phyloP scores from a whole-genome alignment of 2,113 vertebrate species.

The Martes martes region DNA sequence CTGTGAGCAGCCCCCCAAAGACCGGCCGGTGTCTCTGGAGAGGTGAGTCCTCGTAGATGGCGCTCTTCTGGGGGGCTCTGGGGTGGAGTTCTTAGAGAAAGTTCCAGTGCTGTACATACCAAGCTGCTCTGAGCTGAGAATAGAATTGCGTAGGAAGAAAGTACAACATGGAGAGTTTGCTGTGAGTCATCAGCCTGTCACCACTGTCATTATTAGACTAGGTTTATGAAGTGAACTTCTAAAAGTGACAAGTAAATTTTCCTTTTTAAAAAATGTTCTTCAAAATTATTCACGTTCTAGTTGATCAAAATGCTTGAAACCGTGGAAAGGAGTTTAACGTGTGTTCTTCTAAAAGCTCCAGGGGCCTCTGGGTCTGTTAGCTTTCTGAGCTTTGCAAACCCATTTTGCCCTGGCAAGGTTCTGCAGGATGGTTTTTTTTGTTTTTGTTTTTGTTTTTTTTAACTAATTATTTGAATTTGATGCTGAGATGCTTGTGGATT shows the following conservation, averaged over 20 bases:
- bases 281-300: not conserved
- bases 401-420: not conserved
- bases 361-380: not conserved
- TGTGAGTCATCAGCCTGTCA: conserved; percentile 65
- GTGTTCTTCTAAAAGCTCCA: not conserved
- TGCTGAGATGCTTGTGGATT: not conserved
- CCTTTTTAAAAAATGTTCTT: conserved; percentile 41
- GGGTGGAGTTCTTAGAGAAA: not conserved
- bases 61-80: not conserved
- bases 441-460: not conserved
- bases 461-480: not conserved
- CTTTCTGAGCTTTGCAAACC: not conserved
- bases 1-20: accelerated
- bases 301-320: not conserved
- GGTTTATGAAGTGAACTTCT: conserved; percentile 42
- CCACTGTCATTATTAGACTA: conserved; percentile 14
- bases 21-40: not conserved
- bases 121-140: conserved; percentile 42
- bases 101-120: not conserved
- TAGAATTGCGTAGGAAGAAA: conserved; percentile 57
- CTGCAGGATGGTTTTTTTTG: not conserved
- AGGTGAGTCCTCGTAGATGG: conserved; percentile 18
- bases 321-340: not conserved
- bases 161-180: not conserved
- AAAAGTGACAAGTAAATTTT: conserved; percentile 59